Conservation (phyloP, 2,113 vertebrate species). For the Cygnus atratus region DNA sequence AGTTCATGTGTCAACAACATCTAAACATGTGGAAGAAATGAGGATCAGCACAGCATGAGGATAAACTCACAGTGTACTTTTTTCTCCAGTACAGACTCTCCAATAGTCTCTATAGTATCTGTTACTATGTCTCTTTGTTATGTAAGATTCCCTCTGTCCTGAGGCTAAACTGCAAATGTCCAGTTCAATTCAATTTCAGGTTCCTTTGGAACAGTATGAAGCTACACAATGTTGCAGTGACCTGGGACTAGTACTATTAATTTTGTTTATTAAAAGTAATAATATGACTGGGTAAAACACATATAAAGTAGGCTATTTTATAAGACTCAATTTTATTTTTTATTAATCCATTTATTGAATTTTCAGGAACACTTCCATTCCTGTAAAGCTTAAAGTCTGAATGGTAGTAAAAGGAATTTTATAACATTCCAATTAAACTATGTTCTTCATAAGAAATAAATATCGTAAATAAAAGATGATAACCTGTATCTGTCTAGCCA, state of each 20-base stretch:
- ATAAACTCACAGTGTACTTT: not conserved
- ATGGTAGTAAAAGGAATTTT: not conserved
- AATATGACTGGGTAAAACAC: not conserved
- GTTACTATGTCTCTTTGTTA: fast-evolving
- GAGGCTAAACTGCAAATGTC: not conserved
- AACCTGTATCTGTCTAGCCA: not conserved
- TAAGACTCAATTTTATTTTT: not conserved
- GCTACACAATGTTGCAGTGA: not conserved
- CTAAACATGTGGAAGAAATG: not conserved
- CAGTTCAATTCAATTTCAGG: not conserved
- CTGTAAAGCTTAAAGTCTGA: not conserved
- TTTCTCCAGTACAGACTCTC: not conserved
- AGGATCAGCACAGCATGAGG: not conserved
- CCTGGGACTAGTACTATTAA: not conserved
- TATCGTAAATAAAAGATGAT: not conserved
- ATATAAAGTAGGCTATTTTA: not conserved
- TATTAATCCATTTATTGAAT: not conserved
- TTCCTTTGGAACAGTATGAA: not conserved
- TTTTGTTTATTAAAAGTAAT: not conserved
- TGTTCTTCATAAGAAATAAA: not conserved
- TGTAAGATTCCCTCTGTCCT: not conserved
- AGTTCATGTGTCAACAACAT: not conserved
- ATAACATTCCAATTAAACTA: not conserved
- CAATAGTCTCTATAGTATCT: not conserved
- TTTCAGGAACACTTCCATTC: not conserved